Percentiles rank a stretch among this genome's conserved stretches.
phyloP scores from a whole-genome alignment of 1,140 invertebrate species.

The Meteorus sp. region DNA sequence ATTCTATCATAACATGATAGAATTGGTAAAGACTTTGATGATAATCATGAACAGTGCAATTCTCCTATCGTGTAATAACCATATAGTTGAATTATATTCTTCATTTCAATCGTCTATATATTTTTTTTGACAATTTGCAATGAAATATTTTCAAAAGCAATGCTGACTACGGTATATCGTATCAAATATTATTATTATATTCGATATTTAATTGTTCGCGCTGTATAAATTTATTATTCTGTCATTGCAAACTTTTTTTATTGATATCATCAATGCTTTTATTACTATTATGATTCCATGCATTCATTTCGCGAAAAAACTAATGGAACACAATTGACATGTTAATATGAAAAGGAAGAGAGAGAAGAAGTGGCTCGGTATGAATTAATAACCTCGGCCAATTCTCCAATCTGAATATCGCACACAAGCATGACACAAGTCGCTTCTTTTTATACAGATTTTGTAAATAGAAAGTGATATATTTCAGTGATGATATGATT shows the following conservation, averaged over 20 bases:
- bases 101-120: background rate
- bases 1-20: slow-evolving; percentile 43
- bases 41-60: slow-evolving; percentile 6
- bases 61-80: background rate
- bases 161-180: slow-evolving; percentile 20
- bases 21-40: slow-evolving; percentile 1
- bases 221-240: background rate
- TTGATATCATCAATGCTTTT: no score
- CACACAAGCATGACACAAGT: slow-evolving; percentile 8
- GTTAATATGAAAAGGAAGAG: no score
- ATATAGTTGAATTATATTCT: background rate
- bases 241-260: no score
- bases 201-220: background rate
- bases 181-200: background rate
- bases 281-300: no score
- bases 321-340: no score
- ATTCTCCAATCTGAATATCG: slow-evolving; percentile 6
- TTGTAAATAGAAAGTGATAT: background rate
- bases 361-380: no score
- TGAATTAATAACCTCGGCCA: background rate
- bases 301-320: no score
- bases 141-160: slow-evolving; percentile 18
- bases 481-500: no score
- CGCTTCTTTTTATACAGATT: slow-evolving; percentile 13
- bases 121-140: slow-evolving; percentile 2